Conservation (phyloP, 1,140 invertebrate species). For the Drosophila athabasca region DNA sequence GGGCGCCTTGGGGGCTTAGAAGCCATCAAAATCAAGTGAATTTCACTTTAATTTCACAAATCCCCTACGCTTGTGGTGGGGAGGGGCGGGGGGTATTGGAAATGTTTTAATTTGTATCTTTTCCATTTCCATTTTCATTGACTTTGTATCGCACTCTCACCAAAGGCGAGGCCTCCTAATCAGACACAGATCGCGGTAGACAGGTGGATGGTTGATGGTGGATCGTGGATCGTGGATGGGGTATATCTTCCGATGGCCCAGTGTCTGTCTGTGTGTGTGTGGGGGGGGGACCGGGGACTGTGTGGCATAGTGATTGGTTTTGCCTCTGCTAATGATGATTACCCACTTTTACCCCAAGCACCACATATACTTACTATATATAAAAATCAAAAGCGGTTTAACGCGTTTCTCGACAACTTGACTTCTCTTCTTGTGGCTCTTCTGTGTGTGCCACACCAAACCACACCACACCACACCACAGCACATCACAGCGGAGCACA, state of each 20-base stretch:
- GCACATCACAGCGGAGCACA: background rate
- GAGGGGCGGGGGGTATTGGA: constrained; percentile 9
- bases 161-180: constrained; percentile 49
- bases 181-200: constrained; percentile 8
- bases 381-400: constrained; percentile 81
- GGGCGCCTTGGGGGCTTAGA: constrained; percentile 21
- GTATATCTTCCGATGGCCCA: too few relatives aligned
- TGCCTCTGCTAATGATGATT: constrained; percentile 74
- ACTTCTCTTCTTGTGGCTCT: background rate
- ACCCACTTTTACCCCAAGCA: constrained; percentile 70
- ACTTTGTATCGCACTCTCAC: constrained; percentile 66
- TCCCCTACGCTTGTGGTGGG: constrained; percentile 14
- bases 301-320: constrained; percentile 64
- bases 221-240: constrained; percentile 4
- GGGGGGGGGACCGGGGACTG: too few relatives aligned
- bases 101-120: constrained; percentile 75
- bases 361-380: constrained; percentile 39
- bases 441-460: background rate
- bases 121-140: constrained; percentile 33
- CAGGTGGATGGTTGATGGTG: constrained; percentile 20
- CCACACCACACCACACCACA: background rate
- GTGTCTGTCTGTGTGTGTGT: too few relatives aligned
- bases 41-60: constrained; percentile 52
- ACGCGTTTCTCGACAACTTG: constrained; percentile 64
- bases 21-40: constrained; percentile 44